Evolutionary conservation across 2,113 vertebrate genomes (phyloP), one percentile per base, ranked within the genome.

Genomic region (Theropithecus gelada): DNA sequence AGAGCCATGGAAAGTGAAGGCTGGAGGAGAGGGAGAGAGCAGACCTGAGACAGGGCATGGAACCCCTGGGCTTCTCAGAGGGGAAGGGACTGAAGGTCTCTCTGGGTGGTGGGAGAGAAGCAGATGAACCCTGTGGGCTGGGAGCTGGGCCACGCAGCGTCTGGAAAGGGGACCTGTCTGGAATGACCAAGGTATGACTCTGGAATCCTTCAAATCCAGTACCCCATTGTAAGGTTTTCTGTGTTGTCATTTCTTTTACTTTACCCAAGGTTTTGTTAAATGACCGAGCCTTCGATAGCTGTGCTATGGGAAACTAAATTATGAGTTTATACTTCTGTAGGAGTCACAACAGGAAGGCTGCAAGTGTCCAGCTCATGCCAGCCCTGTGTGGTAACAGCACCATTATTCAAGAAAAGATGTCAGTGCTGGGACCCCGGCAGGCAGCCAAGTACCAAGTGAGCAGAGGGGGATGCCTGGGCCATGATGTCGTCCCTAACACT

Each of bases 101-200:
- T 8, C 17, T 11, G 22, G 11, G 48, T 17, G 35, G 61, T 8
- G 1, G 40, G 18, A 73, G 43, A 1, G 23, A 84, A 27, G 70
- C 50, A 57, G 20, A 20, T 52, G 16, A 22, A 64, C 17, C 32
- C 38, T 59, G 1, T 25, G n/a, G 43, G n/a, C 70, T 57, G 40
- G 32, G 50, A 38, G 45, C 20, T 2, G 0, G 38, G 5, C 52
- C 32, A 10, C 18, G 86, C 5, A 75, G 48, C 5, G 0, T 55
- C 57, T 27, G 22, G 35, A 0, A 59, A 40, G 20, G 27, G 30
- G 20, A 35, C 8, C 57, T 61, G 20, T 32, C 61, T 93, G 55
- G 70, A 25, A 75, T 2, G 18, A 35, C 14, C 17, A 57, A 10
- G 20, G 12, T 22, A 0, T 66, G 18, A 64, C 30, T 84, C 76